Percentiles rank a stretch among this genome's conserved stretches.
phyloP scores from a whole-genome alignment of 2,113 vertebrate genomes.

The Donacobius atricapilla region DNA sequence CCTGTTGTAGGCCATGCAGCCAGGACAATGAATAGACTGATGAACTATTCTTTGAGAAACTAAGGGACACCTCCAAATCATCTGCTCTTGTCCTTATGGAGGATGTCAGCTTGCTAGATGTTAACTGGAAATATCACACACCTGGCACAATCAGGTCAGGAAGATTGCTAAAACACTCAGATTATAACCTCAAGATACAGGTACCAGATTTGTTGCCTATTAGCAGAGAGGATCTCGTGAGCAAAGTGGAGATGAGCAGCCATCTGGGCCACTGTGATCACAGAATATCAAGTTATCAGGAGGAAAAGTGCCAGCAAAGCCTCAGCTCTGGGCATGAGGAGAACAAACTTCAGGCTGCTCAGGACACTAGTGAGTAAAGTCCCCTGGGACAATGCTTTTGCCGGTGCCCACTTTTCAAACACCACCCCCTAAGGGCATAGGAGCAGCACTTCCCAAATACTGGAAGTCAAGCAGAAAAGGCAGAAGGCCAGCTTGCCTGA shows the following conservation, averaged over 20 bases:
- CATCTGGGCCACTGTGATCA: background rate
- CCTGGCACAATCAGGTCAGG: too few relatives aligned
- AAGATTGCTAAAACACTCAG: background rate
- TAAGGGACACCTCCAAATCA: background rate
- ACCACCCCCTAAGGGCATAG: accelerated
- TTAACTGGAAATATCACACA: background rate
- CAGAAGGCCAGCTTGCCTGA: background rate
- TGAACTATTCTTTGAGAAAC: background rate
- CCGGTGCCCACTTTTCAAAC: background rate
- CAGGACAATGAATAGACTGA: background rate
- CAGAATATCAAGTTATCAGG: accelerated
- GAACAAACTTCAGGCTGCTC: background rate
- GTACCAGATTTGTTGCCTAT: background rate
- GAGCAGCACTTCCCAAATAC: background rate
- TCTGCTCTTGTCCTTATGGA: too few relatives aligned
- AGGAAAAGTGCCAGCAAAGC: background rate
- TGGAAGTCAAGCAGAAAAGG: background rate
- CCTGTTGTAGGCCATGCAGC: background rate
- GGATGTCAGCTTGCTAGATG: background rate
- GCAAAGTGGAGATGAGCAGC: too few relatives aligned
- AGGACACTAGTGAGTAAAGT: background rate
- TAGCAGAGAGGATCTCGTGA: accelerated
- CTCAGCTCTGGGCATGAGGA: background rate
- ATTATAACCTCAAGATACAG: background rate
- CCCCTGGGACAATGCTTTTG: background rate